Evolutionary conservation across 2,888 invertebrate genomes (phyloP), one percentile per base, ranked within the genome.

Genomic region (Linnaemya tessellans): DNA sequence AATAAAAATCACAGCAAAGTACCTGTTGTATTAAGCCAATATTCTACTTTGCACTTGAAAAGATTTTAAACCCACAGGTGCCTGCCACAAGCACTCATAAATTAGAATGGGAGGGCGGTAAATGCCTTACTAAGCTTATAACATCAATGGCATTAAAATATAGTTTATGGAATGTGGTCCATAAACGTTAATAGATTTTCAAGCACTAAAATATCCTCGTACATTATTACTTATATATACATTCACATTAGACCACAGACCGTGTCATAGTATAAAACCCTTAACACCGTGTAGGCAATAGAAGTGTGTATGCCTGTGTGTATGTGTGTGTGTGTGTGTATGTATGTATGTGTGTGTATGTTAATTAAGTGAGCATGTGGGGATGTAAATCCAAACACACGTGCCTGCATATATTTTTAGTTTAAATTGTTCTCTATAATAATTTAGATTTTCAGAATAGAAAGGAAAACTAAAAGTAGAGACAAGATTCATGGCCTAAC

Each of bases 381-480:
- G 30, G 30, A 58, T 30, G 9, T 13, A 58, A 58, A 70, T 30
- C 65, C 30, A 30, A 11, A 43, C 49, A 58, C 30, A 46, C 18
- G 41, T 18, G n/a, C 11, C 15, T 41, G 20, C 3, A 43, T 64
- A 15, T 58, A 77, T 65, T 82, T 58, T 65, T 82, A 30, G 58
- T 71, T 64, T 43, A 49, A 58, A 58, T 49, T 13, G 49, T 70
- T 65, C 65, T 70, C 56, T 11, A 64, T 68, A 81, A 80, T 68
- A 60, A 54, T 62, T 62, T 70, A 35, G 70, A 20, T 62, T 13
- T 49, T 20, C 7, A 20, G 10, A 11, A 51, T 25, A 56, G 25
- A 15, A 54, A 35, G 30, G 9, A 30, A 30, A 35, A 35, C 9
- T 35, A n/a, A 10, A 18, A 3, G 3, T 9, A 60, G 5, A 60